phyloP scores from a whole-genome alignment of 2,113 vertebrate species.

The Rhodinocichla rosea region DNA sequence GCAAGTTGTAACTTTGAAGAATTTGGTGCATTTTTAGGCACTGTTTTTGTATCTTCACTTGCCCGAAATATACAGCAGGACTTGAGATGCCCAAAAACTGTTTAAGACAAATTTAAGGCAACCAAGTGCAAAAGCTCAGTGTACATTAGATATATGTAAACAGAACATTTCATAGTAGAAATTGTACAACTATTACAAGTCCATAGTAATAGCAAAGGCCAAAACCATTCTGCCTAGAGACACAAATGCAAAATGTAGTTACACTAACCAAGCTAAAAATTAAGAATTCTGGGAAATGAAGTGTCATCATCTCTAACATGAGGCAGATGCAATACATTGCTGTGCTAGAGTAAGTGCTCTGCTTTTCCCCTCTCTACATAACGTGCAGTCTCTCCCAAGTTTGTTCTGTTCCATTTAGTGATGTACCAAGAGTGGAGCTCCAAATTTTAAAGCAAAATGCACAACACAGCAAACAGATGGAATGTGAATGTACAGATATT shows the following conservation, averaged over 20 bases:
- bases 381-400: not conserved
- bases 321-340: not conserved
- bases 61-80: slow-evolving; percentile 39
- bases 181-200: slow-evolving; percentile 5
- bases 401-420: not conserved
- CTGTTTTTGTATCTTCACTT: slow-evolving; percentile 43
- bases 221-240: slow-evolving; percentile 23
- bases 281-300: not conserved
- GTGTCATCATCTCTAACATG: not conserved
- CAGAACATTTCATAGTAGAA: slow-evolving; percentile 52
- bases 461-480: slow-evolving; percentile 52
- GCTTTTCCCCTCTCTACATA: not conserved
- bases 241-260: not conserved
- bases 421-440: not conserved
- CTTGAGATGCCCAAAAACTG: slow-evolving; percentile 43
- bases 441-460: not conserved
- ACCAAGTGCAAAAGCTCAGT: slow-evolving; percentile 58
- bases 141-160: slow-evolving; percentile 41
- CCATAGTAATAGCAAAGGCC: not conserved
- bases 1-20: slow-evolving; percentile 2
- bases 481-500: slow-evolving; percentile 68
- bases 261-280: not conserved
- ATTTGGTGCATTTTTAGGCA: slow-evolving; percentile 57
- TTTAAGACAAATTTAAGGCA: slow-evolving; percentile 72
- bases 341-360: not conserved